Evolutionary conservation across 2,888 invertebrate genomes (phyloP).

Genomic region (Polymixis flavicincta): DNA sequence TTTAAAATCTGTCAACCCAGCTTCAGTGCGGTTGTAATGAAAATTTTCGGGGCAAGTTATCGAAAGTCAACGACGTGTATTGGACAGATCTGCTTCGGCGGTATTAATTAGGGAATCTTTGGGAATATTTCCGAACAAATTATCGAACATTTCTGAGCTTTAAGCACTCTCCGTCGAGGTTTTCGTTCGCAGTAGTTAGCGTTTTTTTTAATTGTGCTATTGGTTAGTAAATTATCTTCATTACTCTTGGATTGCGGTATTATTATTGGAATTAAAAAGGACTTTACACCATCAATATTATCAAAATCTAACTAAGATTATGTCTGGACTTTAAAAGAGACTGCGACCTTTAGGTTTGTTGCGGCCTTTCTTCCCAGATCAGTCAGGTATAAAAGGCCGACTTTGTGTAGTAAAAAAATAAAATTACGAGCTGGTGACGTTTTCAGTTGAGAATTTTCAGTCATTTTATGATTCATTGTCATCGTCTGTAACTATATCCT

Average conservation of each 20-base stretch:
- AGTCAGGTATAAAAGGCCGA: too few species aligned
- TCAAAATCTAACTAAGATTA: not conserved
- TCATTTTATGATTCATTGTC: not conserved
- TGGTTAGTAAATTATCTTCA: not conserved
- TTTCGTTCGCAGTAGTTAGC: constrained; percentile 22
- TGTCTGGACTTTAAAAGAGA: too few species aligned
- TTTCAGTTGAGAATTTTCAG: not conserved
- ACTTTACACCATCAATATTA: too few species aligned
- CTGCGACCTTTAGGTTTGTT: too few species aligned
- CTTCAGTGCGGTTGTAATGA: constrained; percentile 60
- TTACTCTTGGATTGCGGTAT: not conserved
- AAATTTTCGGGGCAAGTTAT: constrained; percentile 63
- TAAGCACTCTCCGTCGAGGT: constrained; percentile 1
- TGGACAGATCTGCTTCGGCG: constrained; percentile 58
- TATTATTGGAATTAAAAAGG: not conserved
- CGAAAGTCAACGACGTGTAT: constrained; percentile 61
- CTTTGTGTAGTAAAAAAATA: not conserved
- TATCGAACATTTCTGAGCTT: constrained; percentile 52
- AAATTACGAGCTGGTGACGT: not conserved
- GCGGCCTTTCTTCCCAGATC: too few species aligned
- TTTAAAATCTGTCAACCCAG: constrained; percentile 69
- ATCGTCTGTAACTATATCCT: too few species aligned
- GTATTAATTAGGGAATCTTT: constrained; percentile 65
- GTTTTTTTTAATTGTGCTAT: constrained; percentile 7
- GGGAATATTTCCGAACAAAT: constrained; percentile 50